Conservation (phyloP, 2,797 vertebrate genomes). For the Rhinoraja longicauda region DNA sequence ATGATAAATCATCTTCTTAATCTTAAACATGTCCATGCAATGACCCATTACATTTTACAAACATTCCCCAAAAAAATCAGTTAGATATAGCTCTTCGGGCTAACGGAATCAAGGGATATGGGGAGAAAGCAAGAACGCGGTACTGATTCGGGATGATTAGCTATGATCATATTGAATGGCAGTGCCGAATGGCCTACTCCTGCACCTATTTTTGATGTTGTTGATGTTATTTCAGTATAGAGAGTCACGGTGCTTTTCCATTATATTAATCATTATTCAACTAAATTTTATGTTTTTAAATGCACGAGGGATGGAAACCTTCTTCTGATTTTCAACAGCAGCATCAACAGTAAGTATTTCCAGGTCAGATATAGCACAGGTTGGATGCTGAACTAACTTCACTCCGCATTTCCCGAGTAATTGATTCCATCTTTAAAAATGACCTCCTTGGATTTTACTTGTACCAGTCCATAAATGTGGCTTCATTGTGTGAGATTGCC, state of each 20-base stretch:
- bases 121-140: no score
- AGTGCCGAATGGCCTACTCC: no score
- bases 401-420: neutral
- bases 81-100: no score
- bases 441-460: neutral
- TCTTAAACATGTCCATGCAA: neutral
- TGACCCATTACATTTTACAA: neutral
- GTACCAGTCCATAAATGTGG: neutral
- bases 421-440: neutral
- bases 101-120: no score
- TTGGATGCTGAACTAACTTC: neutral
- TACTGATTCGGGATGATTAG: no score
- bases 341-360: neutral
- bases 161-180: no score
- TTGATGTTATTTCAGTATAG: neutral
- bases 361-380: neutral
- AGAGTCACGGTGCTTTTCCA: neutral
- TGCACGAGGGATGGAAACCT: neutral
- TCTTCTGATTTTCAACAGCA: neutral
- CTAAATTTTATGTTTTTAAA: neutral
- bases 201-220: neutral
- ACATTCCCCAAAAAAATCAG: no score
- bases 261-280: neutral
- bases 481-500: neutral
- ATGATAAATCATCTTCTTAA: conserved; percentile 23